Evolutionary conservation across 2,888 invertebrate species (phyloP).

Genomic region (Spialia ferax): DNA sequence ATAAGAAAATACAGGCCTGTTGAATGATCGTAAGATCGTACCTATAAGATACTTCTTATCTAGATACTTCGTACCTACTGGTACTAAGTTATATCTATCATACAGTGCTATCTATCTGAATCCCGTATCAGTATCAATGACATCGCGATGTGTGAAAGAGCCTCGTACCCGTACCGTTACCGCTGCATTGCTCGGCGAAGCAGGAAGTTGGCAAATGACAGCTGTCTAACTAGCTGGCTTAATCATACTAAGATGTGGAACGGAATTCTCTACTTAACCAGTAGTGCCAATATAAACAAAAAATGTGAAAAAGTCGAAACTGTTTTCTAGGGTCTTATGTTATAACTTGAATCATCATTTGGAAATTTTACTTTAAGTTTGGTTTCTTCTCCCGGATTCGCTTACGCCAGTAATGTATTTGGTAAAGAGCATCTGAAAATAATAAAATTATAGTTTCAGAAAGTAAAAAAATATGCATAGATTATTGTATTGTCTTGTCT

Average conservation of each 20-base stretch:
- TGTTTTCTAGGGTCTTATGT: too few relatives aligned
- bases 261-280: conserved; percentile 6
- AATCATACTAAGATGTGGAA: conserved; percentile 53
- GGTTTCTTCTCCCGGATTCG: too few relatives aligned
- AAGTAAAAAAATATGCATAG: too few relatives aligned
- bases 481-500: too few relatives aligned
- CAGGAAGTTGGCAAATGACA: conserved; percentile 63
- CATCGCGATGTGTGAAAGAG: conserved; percentile 28
- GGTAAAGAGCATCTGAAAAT: too few relatives aligned
- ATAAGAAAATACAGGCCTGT: background rate
- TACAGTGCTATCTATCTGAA: conserved; percentile 9
- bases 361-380: too few relatives aligned
- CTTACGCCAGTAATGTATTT: too few relatives aligned
- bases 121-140: conserved; percentile 24
- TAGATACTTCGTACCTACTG: too few relatives aligned
- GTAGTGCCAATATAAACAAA: background rate
- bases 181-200: conserved; percentile 57
- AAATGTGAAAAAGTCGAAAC: too few relatives aligned
- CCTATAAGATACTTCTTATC: too few relatives aligned
- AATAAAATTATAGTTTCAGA: too few relatives aligned
- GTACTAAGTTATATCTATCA: conserved; percentile 10
- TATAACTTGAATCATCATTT: too few relatives aligned
- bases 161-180: conserved; percentile 59
- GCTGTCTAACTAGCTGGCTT: conserved; percentile 59
- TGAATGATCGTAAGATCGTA: background rate